Evolutionary conservation across 1,140 invertebrate species (phyloP).

Genomic region (Drosophila pseudoananassae): DNA sequence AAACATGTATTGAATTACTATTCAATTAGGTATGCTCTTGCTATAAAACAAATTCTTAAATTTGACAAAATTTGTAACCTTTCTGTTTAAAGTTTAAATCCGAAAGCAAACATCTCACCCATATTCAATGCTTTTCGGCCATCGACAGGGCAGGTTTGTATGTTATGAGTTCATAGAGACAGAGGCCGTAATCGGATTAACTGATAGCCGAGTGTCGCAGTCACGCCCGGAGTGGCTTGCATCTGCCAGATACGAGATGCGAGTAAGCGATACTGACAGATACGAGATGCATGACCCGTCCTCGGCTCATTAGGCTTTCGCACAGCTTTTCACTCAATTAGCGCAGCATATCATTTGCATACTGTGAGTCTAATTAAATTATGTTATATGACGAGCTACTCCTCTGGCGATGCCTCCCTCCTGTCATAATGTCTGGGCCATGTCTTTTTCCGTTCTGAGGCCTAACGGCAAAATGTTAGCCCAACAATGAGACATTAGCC

Average conservation of each 20-base stretch:
- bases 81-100: not conserved
- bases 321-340: conserved; percentile 70
- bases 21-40: too few relatives aligned
- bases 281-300: conserved; percentile 35
- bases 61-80: not conserved
- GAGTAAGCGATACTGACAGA: conserved; percentile 13
- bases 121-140: conserved; percentile 13
- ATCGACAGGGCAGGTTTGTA: conserved; percentile 26
- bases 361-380: conserved; percentile 64
- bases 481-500: conserved; percentile 42
- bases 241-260: conserved; percentile 24
- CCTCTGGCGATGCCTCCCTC: not conserved
- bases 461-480: conserved; percentile 34
- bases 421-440: conserved; percentile 1
- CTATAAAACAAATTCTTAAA: not conserved
- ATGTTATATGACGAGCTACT: conserved; percentile 12
- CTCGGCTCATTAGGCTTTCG: conserved; percentile 44
- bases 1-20: too few relatives aligned
- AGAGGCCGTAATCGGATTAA: conserved; percentile 36
- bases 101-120: not conserved
- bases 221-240: conserved; percentile 26
- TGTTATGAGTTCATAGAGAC: conserved; percentile 19
- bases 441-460: conserved; percentile 5
- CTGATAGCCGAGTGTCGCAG: conserved; percentile 45
- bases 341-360: conserved; percentile 74